A percentile compares a stretch with the other conserved stretches of the same genome.
Conservation (phyloP, 2,888 invertebrate genomes). For the Oconnorella tubifera region DNA sequence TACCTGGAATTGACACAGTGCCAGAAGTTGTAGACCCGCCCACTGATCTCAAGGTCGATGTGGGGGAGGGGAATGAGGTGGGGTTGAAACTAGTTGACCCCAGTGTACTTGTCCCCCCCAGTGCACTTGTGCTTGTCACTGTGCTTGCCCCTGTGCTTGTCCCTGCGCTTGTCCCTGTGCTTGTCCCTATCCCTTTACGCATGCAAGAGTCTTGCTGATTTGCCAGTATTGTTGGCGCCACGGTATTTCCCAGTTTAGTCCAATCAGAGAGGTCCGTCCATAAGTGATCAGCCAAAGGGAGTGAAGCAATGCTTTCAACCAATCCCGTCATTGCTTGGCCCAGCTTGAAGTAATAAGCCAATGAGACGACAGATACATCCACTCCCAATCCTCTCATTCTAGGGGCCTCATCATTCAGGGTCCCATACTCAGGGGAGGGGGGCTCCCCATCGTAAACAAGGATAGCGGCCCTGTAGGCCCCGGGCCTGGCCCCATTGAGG, state of each 20-base stretch:
- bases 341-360: constrained; percentile 10
- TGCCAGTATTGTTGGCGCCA: constrained; percentile 19
- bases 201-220: background rate
- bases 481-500: constrained; percentile 8
- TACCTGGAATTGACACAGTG: too few species aligned
- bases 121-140: too few species aligned
- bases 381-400: constrained; percentile 8
- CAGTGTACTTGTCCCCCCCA: too few species aligned
- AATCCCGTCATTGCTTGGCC: constrained; percentile 6
- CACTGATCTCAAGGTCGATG: too few species aligned
- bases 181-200: background rate
- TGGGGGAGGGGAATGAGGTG: too few species aligned
- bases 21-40: too few species aligned
- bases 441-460: constrained; percentile 13
- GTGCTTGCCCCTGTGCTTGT: background rate
- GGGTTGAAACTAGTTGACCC: too few species aligned
- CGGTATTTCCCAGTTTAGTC: constrained; percentile 10
- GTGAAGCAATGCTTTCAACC: constrained; percentile 12
- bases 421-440: constrained; percentile 14
- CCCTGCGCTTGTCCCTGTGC: background rate
- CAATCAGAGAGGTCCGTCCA: constrained; percentile 11
- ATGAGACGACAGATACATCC: constrained; percentile 12
- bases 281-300: constrained; percentile 2
- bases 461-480: constrained; percentile 5
- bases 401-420: constrained; percentile 10